Base-by-base conservation (phyloP, 2,888 invertebrate genomes). In the Rotaria macrura region DNA sequence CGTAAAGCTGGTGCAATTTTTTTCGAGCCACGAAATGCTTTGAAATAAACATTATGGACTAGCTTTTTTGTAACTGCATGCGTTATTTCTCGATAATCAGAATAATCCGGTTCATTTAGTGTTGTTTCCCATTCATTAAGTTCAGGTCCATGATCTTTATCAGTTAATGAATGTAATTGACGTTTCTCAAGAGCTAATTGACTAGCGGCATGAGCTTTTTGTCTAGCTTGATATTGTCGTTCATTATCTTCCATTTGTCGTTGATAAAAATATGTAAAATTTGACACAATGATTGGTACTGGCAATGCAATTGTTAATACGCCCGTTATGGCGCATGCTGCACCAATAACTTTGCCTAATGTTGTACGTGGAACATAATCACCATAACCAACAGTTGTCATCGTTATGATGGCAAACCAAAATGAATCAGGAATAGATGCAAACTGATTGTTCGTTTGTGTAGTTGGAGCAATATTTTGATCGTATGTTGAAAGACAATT, bases 351-450 rank as follows among this genome's bases (percentile, higher is more conserved):
- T 57, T 54, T 52, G 1, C 84, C 84, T 38, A 84, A 20, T 7
- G 34, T 43, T 38, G 84, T 84, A 34, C 54, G 47, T 34, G 84
- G 84, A 34, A 84, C 84, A 49, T 55, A 55, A n/a, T 85, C 74
- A 14, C 85, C 85, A 43, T 85, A 85, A 25, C 85, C 85, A 40
- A 85, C 85, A 38, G 85, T 85, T n/a, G 85, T 85, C 85, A 85
- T 85, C n/a, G 85, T 25, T 38, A 90, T 89, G 40, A 90, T 89
- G 10, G 90, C 89, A 90, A 89, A 90, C 90, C 90, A 90, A 88
- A 90, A 90, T 6, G 89, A 89, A 55, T 89, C 90, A 1, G 90
- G 90, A 79, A 90, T 90, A 85, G 89, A 89, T 34, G 86, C 88
- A 85, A 90, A 89, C 85, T 89, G 89, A 72, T 29, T 54, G 14